Evolutionary conservation across 2,113 vertebrate species (phyloP).

Genomic region (Gulo gulo): DNA sequence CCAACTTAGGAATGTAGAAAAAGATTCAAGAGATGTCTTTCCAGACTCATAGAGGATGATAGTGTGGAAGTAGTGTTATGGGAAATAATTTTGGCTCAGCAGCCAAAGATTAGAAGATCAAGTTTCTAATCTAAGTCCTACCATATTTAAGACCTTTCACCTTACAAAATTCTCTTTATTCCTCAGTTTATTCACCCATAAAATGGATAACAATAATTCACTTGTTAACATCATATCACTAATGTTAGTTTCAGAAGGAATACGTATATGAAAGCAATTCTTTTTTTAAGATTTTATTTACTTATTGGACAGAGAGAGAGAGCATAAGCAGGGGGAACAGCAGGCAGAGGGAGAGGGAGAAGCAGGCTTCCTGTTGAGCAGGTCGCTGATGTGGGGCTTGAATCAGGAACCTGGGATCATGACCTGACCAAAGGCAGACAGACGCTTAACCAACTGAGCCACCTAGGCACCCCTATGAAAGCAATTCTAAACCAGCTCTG

Average conservation of each 20-base stretch:
- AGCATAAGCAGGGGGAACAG: too few relatives aligned
- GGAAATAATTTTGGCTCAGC: not conserved
- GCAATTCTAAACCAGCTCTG: not conserved
- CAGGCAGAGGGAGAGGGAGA: not conserved
- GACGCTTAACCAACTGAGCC: too few relatives aligned
- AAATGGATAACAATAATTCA: not conserved
- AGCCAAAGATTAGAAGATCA: not conserved
- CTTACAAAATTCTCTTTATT: not conserved
- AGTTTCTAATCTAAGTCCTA: not conserved
- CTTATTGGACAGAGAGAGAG: too few relatives aligned
- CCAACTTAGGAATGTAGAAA: not conserved
- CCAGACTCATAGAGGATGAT: not conserved
- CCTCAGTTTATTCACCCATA: not conserved
- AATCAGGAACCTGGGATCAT: too few relatives aligned
- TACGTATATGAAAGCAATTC: not conserved
- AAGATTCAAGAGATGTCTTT: not conserved
- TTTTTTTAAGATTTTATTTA: too few relatives aligned
- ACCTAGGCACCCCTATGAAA: too few relatives aligned
- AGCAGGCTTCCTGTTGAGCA: not conserved
- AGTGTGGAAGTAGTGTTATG: not conserved
- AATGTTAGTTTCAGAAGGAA: not conserved
- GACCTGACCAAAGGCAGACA: too few relatives aligned
- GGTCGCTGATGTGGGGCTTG: not conserved
- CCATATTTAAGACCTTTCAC: not conserved
- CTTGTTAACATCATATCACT: not conserved